These are phyloP conservation scores for Peromyscus eremicus DNA, from an alignment of 2,797 vertebrate genomes.

Conservation along the genomic window DNA sequence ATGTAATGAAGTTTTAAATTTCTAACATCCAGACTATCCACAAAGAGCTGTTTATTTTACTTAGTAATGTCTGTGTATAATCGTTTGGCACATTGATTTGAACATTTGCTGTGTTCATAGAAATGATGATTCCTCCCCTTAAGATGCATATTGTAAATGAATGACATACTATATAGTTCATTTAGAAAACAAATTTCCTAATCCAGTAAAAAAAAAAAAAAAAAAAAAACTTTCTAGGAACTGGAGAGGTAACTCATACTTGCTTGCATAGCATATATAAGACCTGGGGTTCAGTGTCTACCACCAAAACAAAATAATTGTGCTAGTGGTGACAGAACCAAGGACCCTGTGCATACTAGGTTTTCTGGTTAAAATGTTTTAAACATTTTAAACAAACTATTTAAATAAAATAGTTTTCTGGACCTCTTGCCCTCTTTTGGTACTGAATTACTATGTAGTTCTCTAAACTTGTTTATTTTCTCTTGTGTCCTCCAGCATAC, in stretches of 20 bases:
- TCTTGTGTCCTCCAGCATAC: conserved; percentile 37
- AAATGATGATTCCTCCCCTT: conserved; percentile 13
- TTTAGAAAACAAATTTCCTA: background rate
- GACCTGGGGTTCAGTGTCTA: background rate
- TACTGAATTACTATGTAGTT: conserved; percentile 30
- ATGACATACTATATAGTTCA: background rate
- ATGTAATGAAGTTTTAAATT: background rate
- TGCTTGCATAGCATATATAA: background rate
- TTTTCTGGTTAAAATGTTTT: too few relatives aligned
- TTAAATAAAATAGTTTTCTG: conserved; percentile 59
- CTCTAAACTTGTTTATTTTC: conserved; percentile 47
- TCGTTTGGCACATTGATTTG: conserved; percentile 54
- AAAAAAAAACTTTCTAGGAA: background rate
- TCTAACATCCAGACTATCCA: background rate
- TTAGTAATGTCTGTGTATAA: background rate
- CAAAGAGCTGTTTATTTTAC: background rate
- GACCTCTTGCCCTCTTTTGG: background rate
- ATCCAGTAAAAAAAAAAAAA: background rate
- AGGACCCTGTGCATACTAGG: too few relatives aligned
- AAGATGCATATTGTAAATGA: background rate
- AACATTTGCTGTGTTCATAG: conserved; percentile 31
- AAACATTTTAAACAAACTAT: too few relatives aligned
- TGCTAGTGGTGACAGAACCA: too few relatives aligned
- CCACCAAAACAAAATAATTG: background rate
- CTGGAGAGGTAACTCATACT: too few relatives aligned